These are phyloP conservation scores for Petrosia ficiformis DNA, from an alignment of 37 sponge, comb jelly and placozoan species.

Conservation along the genomic window DNA sequence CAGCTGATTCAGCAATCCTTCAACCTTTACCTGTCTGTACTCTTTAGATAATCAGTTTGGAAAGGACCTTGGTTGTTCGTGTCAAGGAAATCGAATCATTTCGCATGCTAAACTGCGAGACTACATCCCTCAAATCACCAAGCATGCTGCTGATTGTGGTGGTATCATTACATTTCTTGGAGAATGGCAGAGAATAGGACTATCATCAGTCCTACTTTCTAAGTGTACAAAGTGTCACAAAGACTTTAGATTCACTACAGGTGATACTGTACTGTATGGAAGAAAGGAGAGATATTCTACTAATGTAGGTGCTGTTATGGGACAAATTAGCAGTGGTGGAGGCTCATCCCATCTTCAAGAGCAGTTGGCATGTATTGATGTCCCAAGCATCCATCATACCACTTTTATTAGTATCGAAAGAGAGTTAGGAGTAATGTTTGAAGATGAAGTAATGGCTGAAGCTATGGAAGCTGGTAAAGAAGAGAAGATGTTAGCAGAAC, in stretches of 20 bases:
- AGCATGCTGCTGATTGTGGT: constrained; percentile 31
- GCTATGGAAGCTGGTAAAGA: constrained; percentile 14
- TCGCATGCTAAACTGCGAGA: constrained; percentile 4
- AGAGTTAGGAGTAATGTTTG: neutral
- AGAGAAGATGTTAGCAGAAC: constrained; percentile 22
- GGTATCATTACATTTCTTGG: constrained; percentile 12
- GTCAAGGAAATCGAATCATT: constrained; percentile 8
- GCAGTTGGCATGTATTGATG: neutral
- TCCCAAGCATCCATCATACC: constrained; percentile 13
- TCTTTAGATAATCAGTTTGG: too few species aligned
- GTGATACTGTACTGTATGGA: neutral
- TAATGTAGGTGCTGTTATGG: constrained; percentile 29
- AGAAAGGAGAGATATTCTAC: constrained; percentile 4
- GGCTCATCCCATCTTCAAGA: constrained; percentile 2
- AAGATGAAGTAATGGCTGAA: neutral
- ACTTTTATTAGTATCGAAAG: constrained; percentile 16
- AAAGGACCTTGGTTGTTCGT: too few species aligned
- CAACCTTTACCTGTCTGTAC: too few species aligned
- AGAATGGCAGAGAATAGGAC: constrained; percentile 9
- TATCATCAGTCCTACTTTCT: constrained; percentile 11
- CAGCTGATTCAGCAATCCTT: too few species aligned
- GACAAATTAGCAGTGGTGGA: constrained; percentile 40
- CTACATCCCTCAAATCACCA: constrained; percentile 1
- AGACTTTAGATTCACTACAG: neutral
- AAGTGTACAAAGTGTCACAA: constrained; percentile 10